Conservation (phyloP, 2,888 invertebrate genomes). For the Drosophila pseudotalamancana region DNA sequence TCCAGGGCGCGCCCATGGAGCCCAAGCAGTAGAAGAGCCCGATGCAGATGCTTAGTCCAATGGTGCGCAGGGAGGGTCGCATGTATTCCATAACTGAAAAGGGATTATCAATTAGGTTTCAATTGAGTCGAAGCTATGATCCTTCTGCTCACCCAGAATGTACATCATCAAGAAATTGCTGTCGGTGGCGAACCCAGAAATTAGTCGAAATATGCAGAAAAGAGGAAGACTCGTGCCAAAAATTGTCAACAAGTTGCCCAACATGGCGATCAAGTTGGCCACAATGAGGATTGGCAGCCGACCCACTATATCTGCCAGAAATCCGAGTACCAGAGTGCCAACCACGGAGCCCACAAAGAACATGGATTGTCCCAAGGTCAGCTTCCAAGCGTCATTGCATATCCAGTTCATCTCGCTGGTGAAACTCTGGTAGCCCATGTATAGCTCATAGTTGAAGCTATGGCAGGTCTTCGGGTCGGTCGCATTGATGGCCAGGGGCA, state of each 20-base stretch:
- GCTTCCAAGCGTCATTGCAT: slow-evolving; percentile 86
- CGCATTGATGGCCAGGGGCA: slow-evolving; percentile 30
- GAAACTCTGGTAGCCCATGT: slow-evolving; percentile 86
- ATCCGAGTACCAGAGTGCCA: slow-evolving; percentile 86
- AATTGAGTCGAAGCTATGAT: rapidly evolving
- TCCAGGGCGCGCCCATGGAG: slow-evolving; percentile 85
- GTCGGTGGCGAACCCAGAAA: slow-evolving; percentile 87
- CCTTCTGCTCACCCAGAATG: slow-evolving; percentile 85
- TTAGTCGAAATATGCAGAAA: slow-evolving; percentile 85
- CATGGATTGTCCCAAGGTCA: slow-evolving; percentile 86
- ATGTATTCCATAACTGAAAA: slow-evolving; percentile 87
- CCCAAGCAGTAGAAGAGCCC: slow-evolving; percentile 87
- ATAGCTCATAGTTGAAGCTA: slow-evolving; percentile 86
- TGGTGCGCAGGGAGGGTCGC: slow-evolving; percentile 84
- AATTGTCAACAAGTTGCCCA: slow-evolving; percentile 85
- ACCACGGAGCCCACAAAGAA: slow-evolving; percentile 87
- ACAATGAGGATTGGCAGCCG: slow-evolving; percentile 86
- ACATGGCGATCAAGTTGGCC: slow-evolving; percentile 85
- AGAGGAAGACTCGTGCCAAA: slow-evolving; percentile 84
- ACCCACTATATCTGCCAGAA: slow-evolving; percentile 86
- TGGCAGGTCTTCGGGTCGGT: slow-evolving; percentile 71
- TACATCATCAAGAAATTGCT: slow-evolving; percentile 88
- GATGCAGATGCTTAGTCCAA: slow-evolving; percentile 86
- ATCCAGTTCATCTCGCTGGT: slow-evolving; percentile 88
- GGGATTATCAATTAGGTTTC: rapidly evolving